A percentile compares a stretch with the other conserved stretches of the same genome.
These are phyloP conservation scores for Oscheius sp. DNA, from an alignment of 2,888 invertebrate species.

Conservation along the genomic window DNA sequence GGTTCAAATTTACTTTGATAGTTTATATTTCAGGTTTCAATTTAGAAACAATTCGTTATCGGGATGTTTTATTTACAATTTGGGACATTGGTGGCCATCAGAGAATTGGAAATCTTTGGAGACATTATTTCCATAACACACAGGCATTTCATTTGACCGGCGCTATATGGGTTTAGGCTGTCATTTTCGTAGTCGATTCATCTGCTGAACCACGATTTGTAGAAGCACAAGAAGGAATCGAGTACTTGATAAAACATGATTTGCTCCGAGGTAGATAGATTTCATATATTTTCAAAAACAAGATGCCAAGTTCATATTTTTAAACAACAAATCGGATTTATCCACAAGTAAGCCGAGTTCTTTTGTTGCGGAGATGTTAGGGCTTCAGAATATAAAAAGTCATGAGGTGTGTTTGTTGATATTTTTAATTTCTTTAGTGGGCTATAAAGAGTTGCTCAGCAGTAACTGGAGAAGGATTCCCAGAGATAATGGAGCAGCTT, in stretches of 20 bases:
- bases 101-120: constrained; percentile 19
- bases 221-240: constrained; percentile 9
- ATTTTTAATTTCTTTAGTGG: constrained; percentile 1
- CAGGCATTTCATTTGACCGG: no score
- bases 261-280: constrained; percentile 7
- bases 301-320: constrained; percentile 22
- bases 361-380: neutral
- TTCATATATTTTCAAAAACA: neutral
- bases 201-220: neutral
- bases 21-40: constrained; percentile 27
- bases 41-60: constrained; percentile 13
- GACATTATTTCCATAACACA: no score
- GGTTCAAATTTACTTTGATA: no score
- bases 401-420: no score
- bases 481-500: constrained; percentile 2
- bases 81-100: constrained; percentile 26
- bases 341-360: neutral
- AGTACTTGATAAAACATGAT: constrained; percentile 4
- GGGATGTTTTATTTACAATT: constrained; percentile 10
- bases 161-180: no score
- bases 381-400: neutral
- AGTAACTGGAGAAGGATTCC: constrained; percentile 7
- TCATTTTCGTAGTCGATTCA: constrained; percentile 24
- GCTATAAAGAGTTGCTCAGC: constrained; percentile 2
- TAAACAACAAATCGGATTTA: constrained; percentile 20